phyloP scores from a whole-genome alignment of 2,113 vertebrate genomes.

The Oostethus manadensis region DNA sequence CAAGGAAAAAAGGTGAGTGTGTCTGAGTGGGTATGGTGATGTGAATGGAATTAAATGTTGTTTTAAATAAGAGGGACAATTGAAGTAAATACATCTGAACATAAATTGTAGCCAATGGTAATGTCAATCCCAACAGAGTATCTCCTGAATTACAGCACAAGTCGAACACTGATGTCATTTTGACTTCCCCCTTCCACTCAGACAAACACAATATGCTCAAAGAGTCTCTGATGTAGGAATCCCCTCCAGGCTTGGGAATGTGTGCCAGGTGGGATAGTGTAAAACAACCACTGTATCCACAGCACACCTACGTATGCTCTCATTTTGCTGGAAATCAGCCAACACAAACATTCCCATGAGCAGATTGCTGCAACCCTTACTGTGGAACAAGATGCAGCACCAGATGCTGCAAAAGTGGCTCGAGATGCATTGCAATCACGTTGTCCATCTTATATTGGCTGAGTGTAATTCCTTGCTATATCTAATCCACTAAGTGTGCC shows the following conservation, averaged over 20 bases:
- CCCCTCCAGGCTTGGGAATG: slow-evolving; percentile 31
- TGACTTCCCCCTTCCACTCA: slow-evolving; percentile 22
- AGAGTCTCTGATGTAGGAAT: slow-evolving; percentile 33
- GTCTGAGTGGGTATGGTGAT: too few relatives aligned
- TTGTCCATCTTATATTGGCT: not conserved
- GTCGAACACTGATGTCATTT: slow-evolving; percentile 3
- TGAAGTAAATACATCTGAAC: too few relatives aligned
- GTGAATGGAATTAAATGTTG: too few relatives aligned
- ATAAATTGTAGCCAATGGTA: too few relatives aligned
- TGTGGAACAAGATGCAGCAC: not conserved
- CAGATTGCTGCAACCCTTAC: not conserved
- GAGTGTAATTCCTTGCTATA: too few relatives aligned
- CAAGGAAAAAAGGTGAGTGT: too few relatives aligned
- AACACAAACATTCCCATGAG: slow-evolving; percentile 1
- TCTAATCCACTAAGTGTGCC: too few relatives aligned
- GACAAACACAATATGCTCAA: slow-evolving; percentile 48
- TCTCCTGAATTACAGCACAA: too few relatives aligned
- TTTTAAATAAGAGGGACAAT: too few relatives aligned
- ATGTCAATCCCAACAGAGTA: too few relatives aligned
- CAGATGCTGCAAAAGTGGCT: not conserved
- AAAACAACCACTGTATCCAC: slow-evolving; percentile 9
- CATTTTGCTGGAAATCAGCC: slow-evolving; percentile 14
- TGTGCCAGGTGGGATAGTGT: slow-evolving; percentile 12
- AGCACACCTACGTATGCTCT: not conserved
- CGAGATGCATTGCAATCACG: not conserved